phyloP scores from a whole-genome alignment of 2,113 vertebrate genomes.

The Spermophilus dauricus region DNA sequence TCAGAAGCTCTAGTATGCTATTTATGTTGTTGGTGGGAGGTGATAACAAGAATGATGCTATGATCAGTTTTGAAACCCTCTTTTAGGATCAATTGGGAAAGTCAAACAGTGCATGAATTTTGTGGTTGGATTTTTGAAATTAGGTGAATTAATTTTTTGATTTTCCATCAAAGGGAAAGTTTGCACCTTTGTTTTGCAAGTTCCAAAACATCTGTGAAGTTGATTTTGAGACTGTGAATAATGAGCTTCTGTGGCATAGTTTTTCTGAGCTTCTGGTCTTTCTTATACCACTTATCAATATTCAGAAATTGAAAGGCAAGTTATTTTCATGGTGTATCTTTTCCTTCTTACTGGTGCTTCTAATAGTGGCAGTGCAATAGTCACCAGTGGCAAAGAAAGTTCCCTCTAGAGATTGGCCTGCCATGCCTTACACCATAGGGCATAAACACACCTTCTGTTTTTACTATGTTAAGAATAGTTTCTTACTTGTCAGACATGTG shows the following conservation, averaged over 20 bases:
- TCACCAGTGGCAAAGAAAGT: constrained; percentile 88
- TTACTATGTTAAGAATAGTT: constrained; percentile 95
- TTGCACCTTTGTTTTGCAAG: constrained; percentile 93
- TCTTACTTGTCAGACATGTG: constrained; percentile 94
- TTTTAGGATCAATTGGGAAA: constrained; percentile 84
- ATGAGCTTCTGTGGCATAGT: constrained; percentile 96
- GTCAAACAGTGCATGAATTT: constrained; percentile 87
- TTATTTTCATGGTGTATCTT: constrained; percentile 84
- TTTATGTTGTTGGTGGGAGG: constrained; percentile 91
- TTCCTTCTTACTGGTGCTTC: constrained; percentile 75
- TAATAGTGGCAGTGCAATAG: constrained; percentile 36
- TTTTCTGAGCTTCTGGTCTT: constrained; percentile 97
- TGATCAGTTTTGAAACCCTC: constrained; percentile 89
- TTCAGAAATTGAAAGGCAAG: constrained; percentile 91
- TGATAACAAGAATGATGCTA: constrained; percentile 93
- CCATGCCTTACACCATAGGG: constrained; percentile 94
- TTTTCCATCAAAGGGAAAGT: constrained; percentile 93
- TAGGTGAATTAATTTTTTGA: constrained; percentile 93
- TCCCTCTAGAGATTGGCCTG: constrained; percentile 96
- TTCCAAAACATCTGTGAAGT: constrained; percentile 90
- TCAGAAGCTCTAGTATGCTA: constrained; percentile 93
- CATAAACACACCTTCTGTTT: constrained; percentile 96
- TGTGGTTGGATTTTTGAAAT: constrained; percentile 88
- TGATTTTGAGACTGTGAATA: constrained; percentile 95
- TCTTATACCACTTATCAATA: constrained; percentile 93